Percentiles rank a stretch among this genome's conserved stretches.
phyloP scores from a whole-genome alignment of 2,113 vertebrate genomes.

The Channa maculata region DNA sequence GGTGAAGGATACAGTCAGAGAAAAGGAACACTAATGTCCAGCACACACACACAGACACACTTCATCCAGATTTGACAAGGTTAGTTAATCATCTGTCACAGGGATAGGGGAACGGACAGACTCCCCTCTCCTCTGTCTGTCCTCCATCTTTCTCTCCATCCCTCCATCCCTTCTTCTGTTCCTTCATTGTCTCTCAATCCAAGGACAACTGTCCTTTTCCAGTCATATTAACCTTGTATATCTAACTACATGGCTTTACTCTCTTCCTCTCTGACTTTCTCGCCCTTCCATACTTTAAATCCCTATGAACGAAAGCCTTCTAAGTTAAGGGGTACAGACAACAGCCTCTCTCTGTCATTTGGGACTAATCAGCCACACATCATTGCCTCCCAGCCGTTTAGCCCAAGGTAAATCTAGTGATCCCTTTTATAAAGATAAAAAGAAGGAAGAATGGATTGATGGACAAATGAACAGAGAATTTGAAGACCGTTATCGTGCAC shows the following conservation, averaged over 20 bases:
- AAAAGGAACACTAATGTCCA: slow-evolving; percentile 26
- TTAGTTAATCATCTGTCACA: slow-evolving; percentile 73
- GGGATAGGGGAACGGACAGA: slow-evolving; percentile 49
- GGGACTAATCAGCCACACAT: slow-evolving; percentile 47
- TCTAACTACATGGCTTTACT: slow-evolving; percentile 23
- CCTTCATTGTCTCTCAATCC: slow-evolving; percentile 14
- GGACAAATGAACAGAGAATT: neutral
- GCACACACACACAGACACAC: slow-evolving; percentile 24
- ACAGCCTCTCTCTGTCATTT: slow-evolving; percentile 26
- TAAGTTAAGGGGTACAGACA: neutral
- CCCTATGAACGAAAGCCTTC: neutral
- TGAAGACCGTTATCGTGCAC: neutral
- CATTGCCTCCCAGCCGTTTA: slow-evolving; percentile 51
- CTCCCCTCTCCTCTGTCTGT: slow-evolving; percentile 59
- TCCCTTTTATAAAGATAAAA: slow-evolving; percentile 23
- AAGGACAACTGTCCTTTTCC: slow-evolving; percentile 48
- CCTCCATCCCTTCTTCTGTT: slow-evolving; percentile 30
- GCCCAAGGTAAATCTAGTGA: slow-evolving; percentile 61
- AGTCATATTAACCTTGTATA: slow-evolving; percentile 65
- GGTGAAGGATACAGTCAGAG: slow-evolving; percentile 45
- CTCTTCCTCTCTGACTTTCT: neutral
- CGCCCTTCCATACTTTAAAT: neutral
- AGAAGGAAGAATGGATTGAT: slow-evolving; percentile 27
- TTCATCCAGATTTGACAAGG: slow-evolving; percentile 66
- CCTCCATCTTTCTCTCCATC: slow-evolving; percentile 48